Percentiles rank a stretch among this genome's conserved stretches.
Evolutionary conservation across 2,797 vertebrate genomes (phyloP).

Genomic region (Gymnodraco acuticeps): DNA sequence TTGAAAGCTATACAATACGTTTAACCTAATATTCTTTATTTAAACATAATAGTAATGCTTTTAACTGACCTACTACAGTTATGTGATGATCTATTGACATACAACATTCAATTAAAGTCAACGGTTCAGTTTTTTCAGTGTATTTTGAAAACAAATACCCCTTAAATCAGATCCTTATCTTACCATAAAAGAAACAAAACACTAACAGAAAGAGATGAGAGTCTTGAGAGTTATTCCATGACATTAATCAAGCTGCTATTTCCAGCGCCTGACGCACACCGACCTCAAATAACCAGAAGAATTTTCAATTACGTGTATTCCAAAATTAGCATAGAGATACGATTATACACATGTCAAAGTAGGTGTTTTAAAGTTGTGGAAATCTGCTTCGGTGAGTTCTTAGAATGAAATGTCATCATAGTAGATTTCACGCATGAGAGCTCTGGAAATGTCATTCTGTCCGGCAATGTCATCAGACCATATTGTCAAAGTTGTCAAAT

Average conservation of each 20-base stretch:
- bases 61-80: too few species aligned
- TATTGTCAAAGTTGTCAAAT: conserved; percentile 2
- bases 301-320: not conserved
- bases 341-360: conserved; percentile 24
- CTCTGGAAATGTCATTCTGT: conserved; percentile 6
- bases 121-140: too few species aligned
- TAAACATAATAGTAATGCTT: too few species aligned
- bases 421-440: not conserved
- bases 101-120: too few species aligned
- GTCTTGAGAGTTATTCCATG: not conserved
- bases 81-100: too few species aligned
- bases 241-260: conserved; percentile 24
- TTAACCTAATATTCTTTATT: too few species aligned
- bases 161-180: not conserved
- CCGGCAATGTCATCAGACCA: not conserved
- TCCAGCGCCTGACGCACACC: conserved; percentile 15
- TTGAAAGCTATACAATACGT: too few species aligned
- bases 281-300: conserved; percentile 27
- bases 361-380: conserved; percentile 14
- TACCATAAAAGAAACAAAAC: not conserved
- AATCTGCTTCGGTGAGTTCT: not conserved
- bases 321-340: conserved; percentile 9
- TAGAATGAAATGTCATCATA: conserved; percentile 22
- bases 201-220: too few species aligned
- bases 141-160: too few species aligned